phyloP scores from a whole-genome alignment of 2,113 vertebrate species.

The Galbula dea region DNA sequence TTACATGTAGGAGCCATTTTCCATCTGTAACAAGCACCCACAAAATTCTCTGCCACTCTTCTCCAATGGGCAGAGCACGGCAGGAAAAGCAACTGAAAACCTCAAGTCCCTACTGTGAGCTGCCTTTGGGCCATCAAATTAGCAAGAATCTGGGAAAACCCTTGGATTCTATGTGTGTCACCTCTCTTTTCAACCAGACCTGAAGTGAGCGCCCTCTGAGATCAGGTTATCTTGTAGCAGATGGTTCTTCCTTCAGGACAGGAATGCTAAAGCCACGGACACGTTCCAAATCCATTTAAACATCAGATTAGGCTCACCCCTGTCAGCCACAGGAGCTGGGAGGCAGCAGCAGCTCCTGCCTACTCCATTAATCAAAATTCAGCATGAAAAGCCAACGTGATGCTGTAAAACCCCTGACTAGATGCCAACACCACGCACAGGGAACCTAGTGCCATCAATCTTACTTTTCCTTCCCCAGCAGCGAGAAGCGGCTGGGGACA shows the following conservation, averaged over 20 bases:
- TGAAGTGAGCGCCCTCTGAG: not conserved
- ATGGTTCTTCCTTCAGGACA: constrained; percentile 56
- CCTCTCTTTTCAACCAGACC: not conserved
- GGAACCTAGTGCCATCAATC: constrained; percentile 5
- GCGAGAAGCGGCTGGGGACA: not conserved
- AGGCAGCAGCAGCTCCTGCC: constrained; percentile 38
- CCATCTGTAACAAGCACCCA: not conserved
- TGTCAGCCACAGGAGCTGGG: constrained; percentile 45
- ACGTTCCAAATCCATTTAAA: constrained; percentile 49
- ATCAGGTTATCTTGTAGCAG: constrained; percentile 24
- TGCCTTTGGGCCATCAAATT: not conserved
- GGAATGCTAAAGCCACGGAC: constrained; percentile 33
- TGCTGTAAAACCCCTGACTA: constrained; percentile 19
- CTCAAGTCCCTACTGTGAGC: not conserved
- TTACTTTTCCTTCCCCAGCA: not conserved
- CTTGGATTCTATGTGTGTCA: not conserved
- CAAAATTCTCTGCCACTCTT: not conserved
- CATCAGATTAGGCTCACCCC: constrained; percentile 32
- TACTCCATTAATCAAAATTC: constrained; percentile 66
- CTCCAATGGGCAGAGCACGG: not conserved
- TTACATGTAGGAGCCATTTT: not conserved
- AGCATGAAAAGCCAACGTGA: constrained; percentile 27
- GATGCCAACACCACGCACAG: not conserved
- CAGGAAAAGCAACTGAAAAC: not conserved
- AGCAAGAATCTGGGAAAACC: not conserved